Evolutionary conservation across 2,888 invertebrate genomes (phyloP).

Genomic region (Tenthredo notha): DNA sequence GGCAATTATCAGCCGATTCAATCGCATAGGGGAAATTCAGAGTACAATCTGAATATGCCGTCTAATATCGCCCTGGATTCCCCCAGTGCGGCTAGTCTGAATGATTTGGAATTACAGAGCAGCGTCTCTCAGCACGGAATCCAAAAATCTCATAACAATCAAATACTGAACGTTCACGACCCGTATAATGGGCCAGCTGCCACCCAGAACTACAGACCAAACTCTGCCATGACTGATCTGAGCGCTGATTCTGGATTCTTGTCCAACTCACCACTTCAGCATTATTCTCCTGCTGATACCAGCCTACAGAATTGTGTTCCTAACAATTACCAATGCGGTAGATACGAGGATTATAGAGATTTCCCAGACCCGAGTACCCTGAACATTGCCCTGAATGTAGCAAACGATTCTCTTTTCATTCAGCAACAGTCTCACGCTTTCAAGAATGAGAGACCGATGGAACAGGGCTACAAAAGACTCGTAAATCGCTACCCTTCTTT

Average conservation of each 20-base stretch:
- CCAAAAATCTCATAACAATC: slow-evolving; percentile 66
- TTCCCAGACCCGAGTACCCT: slow-evolving; percentile 67
- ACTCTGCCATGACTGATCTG: slow-evolving; percentile 74
- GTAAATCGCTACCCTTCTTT: slow-evolving; percentile 66
- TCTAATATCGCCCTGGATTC: slow-evolving; percentile 62
- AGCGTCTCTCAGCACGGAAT: slow-evolving; percentile 62
- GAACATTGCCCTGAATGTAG: slow-evolving; percentile 63
- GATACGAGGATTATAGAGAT: slow-evolving; percentile 71
- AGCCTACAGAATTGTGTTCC: slow-evolving; percentile 70
- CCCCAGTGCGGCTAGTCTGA: slow-evolving; percentile 63
- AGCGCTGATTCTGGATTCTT: slow-evolving; percentile 73
- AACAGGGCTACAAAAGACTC: slow-evolving; percentile 71
- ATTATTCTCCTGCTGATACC: slow-evolving; percentile 73
- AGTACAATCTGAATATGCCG: slow-evolving; percentile 71
- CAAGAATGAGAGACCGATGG: slow-evolving; percentile 69
- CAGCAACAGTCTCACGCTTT: slow-evolving; percentile 63
- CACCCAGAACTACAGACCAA: slow-evolving; percentile 68
- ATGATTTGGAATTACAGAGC: slow-evolving; percentile 62
- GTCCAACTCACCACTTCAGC: slow-evolving; percentile 73
- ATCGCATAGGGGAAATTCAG: slow-evolving; percentile 66
- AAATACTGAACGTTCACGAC: slow-evolving; percentile 70
- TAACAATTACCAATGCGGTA: slow-evolving; percentile 68
- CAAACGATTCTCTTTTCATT: slow-evolving; percentile 64
- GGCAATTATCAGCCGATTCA: slow-evolving; percentile 70
- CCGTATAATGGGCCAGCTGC: slow-evolving; percentile 66